These are phyloP conservation scores for Rhodinocichla rosea DNA, from an alignment of 2,113 vertebrate species.

Conservation along the genomic window DNA sequence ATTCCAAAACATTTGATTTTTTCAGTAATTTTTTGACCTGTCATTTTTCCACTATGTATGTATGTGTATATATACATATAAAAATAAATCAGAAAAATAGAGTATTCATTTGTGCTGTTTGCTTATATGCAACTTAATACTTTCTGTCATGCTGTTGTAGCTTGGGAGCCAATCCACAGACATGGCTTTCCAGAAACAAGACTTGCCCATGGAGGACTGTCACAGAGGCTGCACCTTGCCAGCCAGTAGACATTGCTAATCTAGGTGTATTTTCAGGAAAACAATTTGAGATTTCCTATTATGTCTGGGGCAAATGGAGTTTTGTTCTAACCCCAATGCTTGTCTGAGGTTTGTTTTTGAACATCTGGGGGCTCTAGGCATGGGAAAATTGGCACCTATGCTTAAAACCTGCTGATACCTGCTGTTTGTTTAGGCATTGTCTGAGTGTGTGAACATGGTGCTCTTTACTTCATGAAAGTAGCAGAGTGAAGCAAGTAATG, in stretches of 20 bases:
- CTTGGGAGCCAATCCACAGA: rapidly evolving
- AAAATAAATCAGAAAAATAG: neutral
- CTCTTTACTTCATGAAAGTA: neutral
- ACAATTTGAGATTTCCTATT: neutral
- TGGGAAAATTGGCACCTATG: neutral
- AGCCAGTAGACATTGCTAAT: neutral
- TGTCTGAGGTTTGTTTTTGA: neutral
- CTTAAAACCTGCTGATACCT: neutral
- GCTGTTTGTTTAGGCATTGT: neutral
- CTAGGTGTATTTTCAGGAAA: neutral
- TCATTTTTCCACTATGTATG: neutral
- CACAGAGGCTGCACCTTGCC: neutral
- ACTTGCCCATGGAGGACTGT: neutral
- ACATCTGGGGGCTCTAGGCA: neutral
- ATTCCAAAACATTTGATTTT: neutral
- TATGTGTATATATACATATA: neutral
- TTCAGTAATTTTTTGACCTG: neutral
- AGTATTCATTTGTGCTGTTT: neutral
- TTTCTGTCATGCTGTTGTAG: neutral
- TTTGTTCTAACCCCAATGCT: rapidly evolving
- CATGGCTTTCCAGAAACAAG: neutral
- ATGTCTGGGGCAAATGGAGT: neutral
- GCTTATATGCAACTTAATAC: neutral
- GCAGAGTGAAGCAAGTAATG: neutral
- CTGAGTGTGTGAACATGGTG: neutral